Percentiles rank a stretch among this genome's conserved stretches.
phyloP scores from a whole-genome alignment of 2,797 vertebrate species.

The Kryptolebias ocellatus region DNA sequence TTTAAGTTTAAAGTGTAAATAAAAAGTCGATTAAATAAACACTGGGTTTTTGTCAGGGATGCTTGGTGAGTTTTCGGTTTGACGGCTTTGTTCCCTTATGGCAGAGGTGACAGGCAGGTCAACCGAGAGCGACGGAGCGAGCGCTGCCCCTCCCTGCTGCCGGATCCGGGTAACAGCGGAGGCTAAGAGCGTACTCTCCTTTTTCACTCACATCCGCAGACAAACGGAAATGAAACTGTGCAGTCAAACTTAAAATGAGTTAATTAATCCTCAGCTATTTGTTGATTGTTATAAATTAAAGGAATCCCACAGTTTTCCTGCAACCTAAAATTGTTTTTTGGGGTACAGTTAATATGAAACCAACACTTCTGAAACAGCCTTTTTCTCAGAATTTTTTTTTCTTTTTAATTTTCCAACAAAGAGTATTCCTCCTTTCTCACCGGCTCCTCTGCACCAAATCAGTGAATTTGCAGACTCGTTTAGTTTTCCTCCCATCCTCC shows the following conservation, averaged over 20 bases:
- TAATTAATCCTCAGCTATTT: background rate
- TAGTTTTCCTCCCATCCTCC: constrained; percentile 78
- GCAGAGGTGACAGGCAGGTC: constrained; percentile 43
- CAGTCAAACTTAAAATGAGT: constrained; percentile 12
- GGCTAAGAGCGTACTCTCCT: constrained; percentile 19
- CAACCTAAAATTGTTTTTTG: constrained; percentile 13
- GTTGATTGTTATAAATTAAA: too few relatives aligned
- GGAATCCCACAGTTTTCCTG: background rate
- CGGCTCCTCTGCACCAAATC: constrained; percentile 80
- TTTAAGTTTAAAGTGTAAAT: background rate
- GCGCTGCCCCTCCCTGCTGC: constrained; percentile 13
- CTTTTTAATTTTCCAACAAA: constrained; percentile 33
- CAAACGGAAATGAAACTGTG: constrained; percentile 14
- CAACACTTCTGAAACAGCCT: constrained; percentile 3
- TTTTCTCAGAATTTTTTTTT: constrained; percentile 23
- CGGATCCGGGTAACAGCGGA: constrained; percentile 19
- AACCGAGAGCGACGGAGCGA: constrained; percentile 30
- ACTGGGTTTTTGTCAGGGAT: constrained; percentile 14
- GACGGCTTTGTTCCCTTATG: constrained; percentile 39
- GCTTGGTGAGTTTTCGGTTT: constrained; percentile 25
- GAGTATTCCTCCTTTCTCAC: constrained; percentile 61
- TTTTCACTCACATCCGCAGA: constrained; percentile 24
- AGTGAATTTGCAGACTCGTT: constrained; percentile 84
- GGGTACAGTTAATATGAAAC: constrained; percentile 4
- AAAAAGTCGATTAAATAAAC: background rate